Percentiles rank a stretch among this genome's conserved stretches.
These are phyloP conservation scores for Sarcophaga bullata DNA, from an alignment of 1,140 invertebrate species.

Conservation along the genomic window DNA sequence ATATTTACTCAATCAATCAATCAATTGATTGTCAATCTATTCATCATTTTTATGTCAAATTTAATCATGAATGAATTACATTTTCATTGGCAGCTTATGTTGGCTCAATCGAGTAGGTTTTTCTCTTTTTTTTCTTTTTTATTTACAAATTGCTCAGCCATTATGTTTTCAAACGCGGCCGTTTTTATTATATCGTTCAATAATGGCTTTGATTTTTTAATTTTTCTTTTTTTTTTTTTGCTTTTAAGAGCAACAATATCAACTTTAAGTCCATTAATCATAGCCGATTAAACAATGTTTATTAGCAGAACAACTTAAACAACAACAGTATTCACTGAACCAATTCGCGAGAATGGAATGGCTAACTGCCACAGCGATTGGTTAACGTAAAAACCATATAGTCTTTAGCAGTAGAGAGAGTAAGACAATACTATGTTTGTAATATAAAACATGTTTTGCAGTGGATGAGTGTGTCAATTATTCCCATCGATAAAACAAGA, in stretches of 20 bases:
- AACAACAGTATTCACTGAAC: background rate
- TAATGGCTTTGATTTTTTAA: background rate
- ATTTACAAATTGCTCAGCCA: background rate
- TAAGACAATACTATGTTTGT: background rate
- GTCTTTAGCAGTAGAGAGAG: background rate
- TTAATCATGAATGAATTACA: background rate
- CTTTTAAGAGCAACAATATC: background rate
- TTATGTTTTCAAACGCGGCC: background rate
- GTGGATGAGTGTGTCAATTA: too few species aligned
- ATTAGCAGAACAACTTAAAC: too few species aligned
- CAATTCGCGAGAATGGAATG: background rate
- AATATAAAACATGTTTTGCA: too few species aligned
- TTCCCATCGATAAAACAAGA: too few species aligned
- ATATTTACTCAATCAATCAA: too few species aligned
- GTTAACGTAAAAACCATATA: background rate
- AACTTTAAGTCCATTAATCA: background rate
- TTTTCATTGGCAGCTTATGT: constrained; percentile 5
- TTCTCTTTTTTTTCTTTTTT: background rate
- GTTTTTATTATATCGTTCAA: background rate
- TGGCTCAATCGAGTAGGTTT: background rate
- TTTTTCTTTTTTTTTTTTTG: background rate
- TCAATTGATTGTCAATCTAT: too few species aligned
- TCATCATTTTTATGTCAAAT: background rate
- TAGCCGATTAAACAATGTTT: too few species aligned
- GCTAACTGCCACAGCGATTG: background rate